These are phyloP conservation scores for Eumaeus atala DNA, from an alignment of 1,140 invertebrate genomes.

Conservation along the genomic window DNA sequence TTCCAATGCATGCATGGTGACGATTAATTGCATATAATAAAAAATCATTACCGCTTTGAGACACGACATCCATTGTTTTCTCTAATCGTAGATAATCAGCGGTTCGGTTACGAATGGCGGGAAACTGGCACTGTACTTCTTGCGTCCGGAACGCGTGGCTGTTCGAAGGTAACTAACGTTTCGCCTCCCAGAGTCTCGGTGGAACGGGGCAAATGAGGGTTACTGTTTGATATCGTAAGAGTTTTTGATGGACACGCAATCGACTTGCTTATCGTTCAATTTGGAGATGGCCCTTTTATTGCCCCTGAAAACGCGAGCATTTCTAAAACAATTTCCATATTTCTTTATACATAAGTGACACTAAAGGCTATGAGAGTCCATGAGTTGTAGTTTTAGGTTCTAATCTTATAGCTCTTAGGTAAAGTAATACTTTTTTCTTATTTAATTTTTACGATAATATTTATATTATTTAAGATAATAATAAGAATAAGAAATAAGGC, in stretches of 20 bases:
- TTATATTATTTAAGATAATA: too few relatives aligned
- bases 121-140: constrained; percentile 20
- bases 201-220: constrained; percentile 30
- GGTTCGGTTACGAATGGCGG: constrained; percentile 31
- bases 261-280: constrained; percentile 22
- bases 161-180: constrained; percentile 34
- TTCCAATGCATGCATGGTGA: background rate
- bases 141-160: constrained; percentile 26
- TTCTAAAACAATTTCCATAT: too few relatives aligned
- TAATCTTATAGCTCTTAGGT: too few relatives aligned
- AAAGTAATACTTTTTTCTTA: too few relatives aligned
- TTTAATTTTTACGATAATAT: too few relatives aligned
- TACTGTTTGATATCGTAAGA: constrained; percentile 21
- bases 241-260: constrained; percentile 29
- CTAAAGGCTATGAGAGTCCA: too few relatives aligned
- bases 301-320: constrained; percentile 2
- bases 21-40: constrained; percentile 13
- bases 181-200: constrained; percentile 32
- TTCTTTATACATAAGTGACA: too few relatives aligned
- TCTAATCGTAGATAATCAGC: constrained; percentile 21
- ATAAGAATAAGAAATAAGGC: too few relatives aligned
- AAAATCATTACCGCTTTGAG: constrained; percentile 41
- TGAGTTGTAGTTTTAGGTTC: too few relatives aligned
- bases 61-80: constrained; percentile 50
- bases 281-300: constrained; percentile 25